Conservation (phyloP, 2,888 invertebrate species). For the Psylliodes chrysocephalus region DNA sequence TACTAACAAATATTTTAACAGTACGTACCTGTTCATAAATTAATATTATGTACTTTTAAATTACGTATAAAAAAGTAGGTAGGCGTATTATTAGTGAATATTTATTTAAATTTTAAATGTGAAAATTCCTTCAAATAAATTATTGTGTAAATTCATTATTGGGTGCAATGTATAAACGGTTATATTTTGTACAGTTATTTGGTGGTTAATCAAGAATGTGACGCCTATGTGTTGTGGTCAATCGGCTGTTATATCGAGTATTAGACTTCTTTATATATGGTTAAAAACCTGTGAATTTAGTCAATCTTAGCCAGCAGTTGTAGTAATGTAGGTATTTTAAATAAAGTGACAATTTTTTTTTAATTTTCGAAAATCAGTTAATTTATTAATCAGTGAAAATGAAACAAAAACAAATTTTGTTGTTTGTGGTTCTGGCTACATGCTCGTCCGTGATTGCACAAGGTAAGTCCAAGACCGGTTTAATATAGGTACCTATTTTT, state of each 20-base stretch:
- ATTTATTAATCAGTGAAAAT: slow-evolving; percentile 3
- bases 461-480: too few species aligned
- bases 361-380: not conserved
- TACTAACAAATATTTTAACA: too few species aligned
- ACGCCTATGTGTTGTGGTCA: slow-evolving; percentile 35
- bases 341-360: not conserved
- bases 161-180: not conserved
- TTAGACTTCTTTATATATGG: slow-evolving; percentile 21
- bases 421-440: slow-evolving; percentile 7
- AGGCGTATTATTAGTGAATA: too few species aligned
- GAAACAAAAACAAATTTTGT: slow-evolving; percentile 5
- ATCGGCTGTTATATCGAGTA: too few species aligned
- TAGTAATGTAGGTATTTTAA: not conserved
- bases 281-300: slow-evolving; percentile 14
- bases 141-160: too few species aligned
- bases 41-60: too few species aligned
- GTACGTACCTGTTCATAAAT: too few species aligned
- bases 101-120: too few species aligned
- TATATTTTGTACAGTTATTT: slow-evolving; percentile 16
- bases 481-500: too few species aligned
- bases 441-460: slow-evolving; percentile 13
- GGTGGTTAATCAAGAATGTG: slow-evolving; percentile 21
- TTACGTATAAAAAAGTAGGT: too few species aligned
- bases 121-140: too few species aligned
- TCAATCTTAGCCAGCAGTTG: not conserved